Conservation (phyloP, 2,797 vertebrate genomes). For the Geotrypetes seraphini region DNA sequence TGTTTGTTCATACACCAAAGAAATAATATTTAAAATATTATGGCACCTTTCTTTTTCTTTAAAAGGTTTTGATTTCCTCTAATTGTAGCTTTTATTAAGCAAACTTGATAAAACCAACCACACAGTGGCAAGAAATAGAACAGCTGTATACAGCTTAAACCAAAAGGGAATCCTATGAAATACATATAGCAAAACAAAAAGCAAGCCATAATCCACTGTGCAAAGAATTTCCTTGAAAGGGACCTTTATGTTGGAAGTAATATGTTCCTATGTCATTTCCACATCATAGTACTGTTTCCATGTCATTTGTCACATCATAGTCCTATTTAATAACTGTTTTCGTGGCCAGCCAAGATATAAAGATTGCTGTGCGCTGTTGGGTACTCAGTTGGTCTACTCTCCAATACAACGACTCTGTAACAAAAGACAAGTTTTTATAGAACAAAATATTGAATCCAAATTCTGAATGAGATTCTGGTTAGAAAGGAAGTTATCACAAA, state of each 20-base stretch:
- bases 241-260: conserved; percentile 5
- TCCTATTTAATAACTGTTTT: conserved; percentile 86
- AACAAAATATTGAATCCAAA: fast-evolving
- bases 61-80: conserved; percentile 41
- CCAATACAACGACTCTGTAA: conserved; percentile 87
- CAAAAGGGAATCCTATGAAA: conserved; percentile 42
- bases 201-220: conserved; percentile 17
- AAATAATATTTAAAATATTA: conserved; percentile 37
- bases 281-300: conserved; percentile 27
- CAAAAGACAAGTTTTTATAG: conserved; percentile 26
- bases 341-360: conserved; percentile 94
- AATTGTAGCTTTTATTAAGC: conserved; percentile 65
- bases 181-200: conserved; percentile 17
- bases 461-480: too few species aligned
- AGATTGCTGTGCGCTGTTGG: conserved; percentile 92
- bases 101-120: conserved; percentile 61
- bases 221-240: conserved; percentile 13
- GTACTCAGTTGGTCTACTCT: conserved; percentile 90
- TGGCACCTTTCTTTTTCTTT: conserved; percentile 46
- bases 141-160: conserved; percentile 63
- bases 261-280: conserved; percentile 10
- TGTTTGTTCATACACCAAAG: conserved; percentile 26
- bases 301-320: not conserved
- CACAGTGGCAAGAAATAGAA: conserved; percentile 65
- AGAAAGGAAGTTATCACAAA: too few species aligned